A percentile compares a stretch with the other conserved stretches of the same genome.
Evolutionary conservation across 1,140 invertebrate genomes (phyloP).

Genomic region (Ceratosolen solmsi): DNA sequence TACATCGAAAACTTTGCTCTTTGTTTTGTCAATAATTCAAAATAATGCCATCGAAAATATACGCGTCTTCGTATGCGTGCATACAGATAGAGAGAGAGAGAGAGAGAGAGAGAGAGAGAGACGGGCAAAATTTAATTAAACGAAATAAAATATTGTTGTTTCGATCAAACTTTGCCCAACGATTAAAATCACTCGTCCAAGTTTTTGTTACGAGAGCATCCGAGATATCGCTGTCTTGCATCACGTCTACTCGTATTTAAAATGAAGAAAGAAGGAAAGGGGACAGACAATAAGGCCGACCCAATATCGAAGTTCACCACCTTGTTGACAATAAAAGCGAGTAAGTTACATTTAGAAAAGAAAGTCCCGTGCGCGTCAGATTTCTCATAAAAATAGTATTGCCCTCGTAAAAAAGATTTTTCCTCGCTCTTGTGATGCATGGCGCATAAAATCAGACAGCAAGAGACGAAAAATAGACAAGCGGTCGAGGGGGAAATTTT

Average conservation of each 20-base stretch:
- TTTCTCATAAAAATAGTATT: slow-evolving; percentile 28
- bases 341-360: slow-evolving; percentile 16
- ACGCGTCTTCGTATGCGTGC: background rate
- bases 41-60: background rate
- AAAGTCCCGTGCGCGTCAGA: background rate
- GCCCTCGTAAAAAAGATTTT: slow-evolving; percentile 22
- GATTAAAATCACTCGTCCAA: background rate
- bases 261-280: background rate
- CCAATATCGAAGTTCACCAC: background rate
- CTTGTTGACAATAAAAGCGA: slow-evolving; percentile 9
- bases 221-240: background rate
- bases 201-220: background rate
- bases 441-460: slow-evolving; percentile 15
- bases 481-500: background rate
- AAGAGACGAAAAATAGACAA: slow-evolving; percentile 18
- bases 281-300: background rate
- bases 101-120: too few species aligned
- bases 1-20: background rate
- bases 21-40: slow-evolving; percentile 13
- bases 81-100: too few species aligned
- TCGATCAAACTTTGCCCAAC: background rate
- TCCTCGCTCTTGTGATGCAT: slow-evolving; percentile 21
- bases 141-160: background rate
- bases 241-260: background rate
- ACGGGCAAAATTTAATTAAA: background rate